Evolutionary conservation across 2,113 vertebrate species (phyloP).

Genomic region (Pseudorectes ferrugineus): DNA sequence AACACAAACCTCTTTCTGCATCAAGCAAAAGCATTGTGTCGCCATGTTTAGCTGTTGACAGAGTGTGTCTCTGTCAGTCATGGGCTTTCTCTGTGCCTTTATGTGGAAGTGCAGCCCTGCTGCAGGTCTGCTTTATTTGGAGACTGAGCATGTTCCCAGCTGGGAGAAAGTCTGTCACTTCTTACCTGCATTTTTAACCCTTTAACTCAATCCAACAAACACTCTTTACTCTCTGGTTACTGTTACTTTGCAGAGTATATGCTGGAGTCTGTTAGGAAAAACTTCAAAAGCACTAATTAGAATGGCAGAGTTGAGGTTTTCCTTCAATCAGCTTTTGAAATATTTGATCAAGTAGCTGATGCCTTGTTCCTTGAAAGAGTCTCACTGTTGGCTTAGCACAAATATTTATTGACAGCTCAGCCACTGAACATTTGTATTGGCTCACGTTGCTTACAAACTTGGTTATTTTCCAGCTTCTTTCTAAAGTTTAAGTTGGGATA

Average conservation of each 20-base stretch:
- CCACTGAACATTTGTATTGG: not conserved
- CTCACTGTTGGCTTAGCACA: not conserved
- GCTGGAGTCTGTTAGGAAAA: not conserved
- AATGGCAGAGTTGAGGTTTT: not conserved
- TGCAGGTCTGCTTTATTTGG: not conserved
- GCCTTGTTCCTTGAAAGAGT: not conserved
- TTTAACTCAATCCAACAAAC: not conserved
- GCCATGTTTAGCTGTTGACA: not conserved
- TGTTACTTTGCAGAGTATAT: not conserved
- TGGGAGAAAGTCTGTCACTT: not conserved
- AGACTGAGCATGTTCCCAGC: not conserved
- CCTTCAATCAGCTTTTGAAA: not conserved
- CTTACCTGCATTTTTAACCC: not conserved
- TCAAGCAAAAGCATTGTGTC: rapidly evolving
- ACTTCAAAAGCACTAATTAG: not conserved
- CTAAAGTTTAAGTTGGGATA: not conserved
- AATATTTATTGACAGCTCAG: not conserved
- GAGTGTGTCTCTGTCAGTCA: not conserved
- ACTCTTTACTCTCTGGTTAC: rapidly evolving
- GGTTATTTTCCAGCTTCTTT: not conserved
- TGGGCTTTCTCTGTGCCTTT: not conserved
- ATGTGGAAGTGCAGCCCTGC: not conserved
- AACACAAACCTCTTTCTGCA: not conserved
- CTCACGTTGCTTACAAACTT: not conserved
- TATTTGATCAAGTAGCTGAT: not conserved